These are phyloP conservation scores for Euphydryas editha DNA, from an alignment of 2,888 invertebrate species.

Conservation along the genomic window DNA sequence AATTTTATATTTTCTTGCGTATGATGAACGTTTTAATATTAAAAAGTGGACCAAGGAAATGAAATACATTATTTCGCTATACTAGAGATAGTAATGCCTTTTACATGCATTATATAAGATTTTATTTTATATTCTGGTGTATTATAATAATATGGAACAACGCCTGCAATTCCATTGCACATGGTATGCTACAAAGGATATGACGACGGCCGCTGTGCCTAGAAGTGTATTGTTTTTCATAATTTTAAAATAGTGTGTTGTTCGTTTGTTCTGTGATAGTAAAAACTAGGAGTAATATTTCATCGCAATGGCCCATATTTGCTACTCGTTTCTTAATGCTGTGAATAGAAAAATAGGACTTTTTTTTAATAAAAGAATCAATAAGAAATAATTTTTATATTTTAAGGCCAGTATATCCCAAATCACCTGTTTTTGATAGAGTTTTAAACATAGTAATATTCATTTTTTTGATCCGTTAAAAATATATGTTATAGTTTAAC, in stretches of 20 bases:
- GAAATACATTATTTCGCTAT: conserved; percentile 18
- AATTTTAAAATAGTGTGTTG: conserved; percentile 41
- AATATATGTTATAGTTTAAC: too few species aligned
- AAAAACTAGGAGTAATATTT: conserved; percentile 36
- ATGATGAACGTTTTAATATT: conserved; percentile 10
- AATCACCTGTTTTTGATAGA: too few species aligned
- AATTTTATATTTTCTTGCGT: not conserved
- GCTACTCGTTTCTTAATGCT: conserved; percentile 4
- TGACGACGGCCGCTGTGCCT: conserved; percentile 44
- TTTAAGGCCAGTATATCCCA: too few species aligned
- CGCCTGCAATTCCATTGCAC: conserved; percentile 45
- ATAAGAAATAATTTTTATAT: not conserved
- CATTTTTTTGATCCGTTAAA: too few species aligned
- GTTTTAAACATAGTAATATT: too few species aligned
- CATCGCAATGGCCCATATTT: conserved; percentile 24
- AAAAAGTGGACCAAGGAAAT: not conserved
- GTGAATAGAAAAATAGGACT: not conserved
- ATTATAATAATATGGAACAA: conserved; percentile 44
- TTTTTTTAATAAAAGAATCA: conserved; percentile 2
- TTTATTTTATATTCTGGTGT: conserved; percentile 41
- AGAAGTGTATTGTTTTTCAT: conserved; percentile 46
- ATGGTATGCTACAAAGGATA: conserved; percentile 56
- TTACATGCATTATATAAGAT: conserved; percentile 40
- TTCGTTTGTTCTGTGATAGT: conserved; percentile 41
- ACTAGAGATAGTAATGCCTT: conserved; percentile 15